A percentile compares a stretch with the other conserved stretches of the same genome.
Evolutionary conservation across 2,888 invertebrate species (phyloP).

Genomic region (Drosophila leonis): DNA sequence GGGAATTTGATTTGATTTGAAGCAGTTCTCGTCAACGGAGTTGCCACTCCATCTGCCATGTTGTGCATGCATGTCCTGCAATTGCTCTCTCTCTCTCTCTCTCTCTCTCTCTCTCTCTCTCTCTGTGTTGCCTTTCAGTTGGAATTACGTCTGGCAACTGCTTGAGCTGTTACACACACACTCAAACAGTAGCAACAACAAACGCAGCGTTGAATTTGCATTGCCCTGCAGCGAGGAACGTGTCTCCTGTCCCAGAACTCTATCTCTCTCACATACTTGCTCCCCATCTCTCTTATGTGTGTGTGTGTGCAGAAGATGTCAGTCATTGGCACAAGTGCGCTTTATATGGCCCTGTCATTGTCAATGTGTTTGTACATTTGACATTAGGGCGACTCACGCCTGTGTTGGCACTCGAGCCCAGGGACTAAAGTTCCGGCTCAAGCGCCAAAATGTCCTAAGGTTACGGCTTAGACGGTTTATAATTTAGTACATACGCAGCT

Average conservation of each 20-base stretch:
- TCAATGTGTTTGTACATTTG: constrained; percentile 51
- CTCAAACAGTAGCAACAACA: constrained; percentile 13
- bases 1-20: constrained; percentile 75
- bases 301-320: constrained; percentile 51
- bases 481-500: neutral
- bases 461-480: neutral
- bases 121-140: constrained; percentile 32
- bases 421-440: neutral
- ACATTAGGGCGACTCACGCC: constrained; percentile 50
- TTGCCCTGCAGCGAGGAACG: constrained; percentile 51
- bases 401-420: constrained; percentile 10
- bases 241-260: constrained; percentile 26
- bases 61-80: constrained; percentile 35
- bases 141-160: constrained; percentile 63
- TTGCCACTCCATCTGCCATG: constrained; percentile 44
- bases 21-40: constrained; percentile 47
- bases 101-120: neutral
- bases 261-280: neutral
- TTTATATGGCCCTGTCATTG: constrained; percentile 53
- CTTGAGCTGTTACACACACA: constrained; percentile 42
- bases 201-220: constrained; percentile 63
- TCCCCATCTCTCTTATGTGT: neutral
- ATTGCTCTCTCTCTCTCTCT: constrained; percentile 5
- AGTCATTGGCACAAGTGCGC: constrained; percentile 77
- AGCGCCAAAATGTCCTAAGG: neutral